Conservation (phyloP, 2,113 vertebrate genomes). For the Hypomesus transpacificus region DNA sequence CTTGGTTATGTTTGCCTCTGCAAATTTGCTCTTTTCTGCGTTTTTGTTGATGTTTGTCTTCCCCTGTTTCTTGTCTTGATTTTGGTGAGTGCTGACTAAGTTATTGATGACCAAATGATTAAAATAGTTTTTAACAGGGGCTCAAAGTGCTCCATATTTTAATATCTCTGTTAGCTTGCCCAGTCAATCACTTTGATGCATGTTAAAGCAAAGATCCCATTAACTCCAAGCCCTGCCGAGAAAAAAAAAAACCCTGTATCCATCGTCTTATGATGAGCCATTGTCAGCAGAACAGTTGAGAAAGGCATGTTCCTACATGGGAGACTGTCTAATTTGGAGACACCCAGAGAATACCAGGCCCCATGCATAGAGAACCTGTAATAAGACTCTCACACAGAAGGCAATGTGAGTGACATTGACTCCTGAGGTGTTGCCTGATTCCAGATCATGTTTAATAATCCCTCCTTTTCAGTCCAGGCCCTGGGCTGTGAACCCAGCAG, state of each 20-base stretch:
- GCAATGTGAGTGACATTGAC: slow-evolving; percentile 50
- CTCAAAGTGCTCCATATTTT: too few relatives aligned
- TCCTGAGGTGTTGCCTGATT: slow-evolving; percentile 70
- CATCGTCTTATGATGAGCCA: background rate
- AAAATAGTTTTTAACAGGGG: too few relatives aligned
- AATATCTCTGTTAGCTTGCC: too few relatives aligned
- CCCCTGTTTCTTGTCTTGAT: too few relatives aligned
- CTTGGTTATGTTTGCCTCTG: too few relatives aligned
- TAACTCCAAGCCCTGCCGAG: too few relatives aligned
- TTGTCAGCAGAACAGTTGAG: background rate
- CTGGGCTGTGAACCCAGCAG: slow-evolving; percentile 45
- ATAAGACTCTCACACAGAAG: slow-evolving; percentile 1
- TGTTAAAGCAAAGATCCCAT: too few relatives aligned
- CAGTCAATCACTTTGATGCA: background rate
- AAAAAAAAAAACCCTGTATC: too few relatives aligned
- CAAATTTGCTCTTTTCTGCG: too few relatives aligned
- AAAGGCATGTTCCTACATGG: background rate
- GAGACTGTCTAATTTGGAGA: background rate
- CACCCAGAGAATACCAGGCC: slow-evolving; percentile 27
- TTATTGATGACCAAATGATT: too few relatives aligned
- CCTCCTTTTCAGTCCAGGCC: slow-evolving; percentile 44
- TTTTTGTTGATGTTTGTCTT: too few relatives aligned
- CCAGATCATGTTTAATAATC: slow-evolving; percentile 67
- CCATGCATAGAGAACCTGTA: slow-evolving; percentile 21
- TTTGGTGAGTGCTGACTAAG: too few relatives aligned